Conservation (phyloP, 92 coral and sea anemone genomes). For the Epizoanthus stellaris region DNA sequence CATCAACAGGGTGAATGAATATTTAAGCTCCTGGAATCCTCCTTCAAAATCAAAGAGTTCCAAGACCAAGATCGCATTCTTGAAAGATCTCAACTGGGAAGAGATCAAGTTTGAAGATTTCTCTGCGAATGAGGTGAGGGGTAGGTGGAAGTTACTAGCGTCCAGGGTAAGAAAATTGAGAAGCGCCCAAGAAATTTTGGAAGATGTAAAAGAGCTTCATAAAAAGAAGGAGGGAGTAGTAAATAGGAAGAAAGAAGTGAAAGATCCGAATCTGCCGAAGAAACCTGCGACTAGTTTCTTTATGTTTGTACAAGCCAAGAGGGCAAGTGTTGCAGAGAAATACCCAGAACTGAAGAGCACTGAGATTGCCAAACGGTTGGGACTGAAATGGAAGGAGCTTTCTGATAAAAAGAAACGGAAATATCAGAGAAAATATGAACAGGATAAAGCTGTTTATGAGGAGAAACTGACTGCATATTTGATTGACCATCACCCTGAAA, state of each 20-base stretch:
- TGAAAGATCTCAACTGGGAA: constrained; percentile 58
- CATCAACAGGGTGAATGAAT: constrained; percentile 47
- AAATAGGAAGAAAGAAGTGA: not conserved
- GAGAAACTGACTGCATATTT: constrained; percentile 50
- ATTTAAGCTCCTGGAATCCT: constrained; percentile 2
- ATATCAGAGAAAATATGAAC: constrained; percentile 52
- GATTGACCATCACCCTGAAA: constrained; percentile 49
- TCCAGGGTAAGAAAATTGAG: constrained; percentile 63
- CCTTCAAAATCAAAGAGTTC: constrained; percentile 6
- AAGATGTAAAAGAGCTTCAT: constrained; percentile 35
- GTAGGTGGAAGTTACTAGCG: constrained; percentile 48
- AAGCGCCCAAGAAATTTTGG: constrained; percentile 61
- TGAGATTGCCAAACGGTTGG: constrained; percentile 48
- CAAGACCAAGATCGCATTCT: constrained; percentile 15
- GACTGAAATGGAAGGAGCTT: constrained; percentile 65
- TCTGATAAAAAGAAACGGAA: constrained; percentile 64
- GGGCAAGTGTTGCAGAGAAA: constrained; percentile 34
- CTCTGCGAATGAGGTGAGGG: constrained; percentile 40
- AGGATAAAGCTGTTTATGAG: constrained; percentile 48
- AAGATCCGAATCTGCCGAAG: constrained; percentile 48
- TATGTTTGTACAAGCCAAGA: constrained; percentile 39
- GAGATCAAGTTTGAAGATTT: constrained; percentile 46
- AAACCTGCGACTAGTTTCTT: constrained; percentile 56
- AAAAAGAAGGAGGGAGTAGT: not conserved
- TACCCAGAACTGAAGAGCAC: constrained; percentile 39